Conservation (phyloP, 2,888 invertebrate species). For the Caenorhabditis angaria region DNA sequence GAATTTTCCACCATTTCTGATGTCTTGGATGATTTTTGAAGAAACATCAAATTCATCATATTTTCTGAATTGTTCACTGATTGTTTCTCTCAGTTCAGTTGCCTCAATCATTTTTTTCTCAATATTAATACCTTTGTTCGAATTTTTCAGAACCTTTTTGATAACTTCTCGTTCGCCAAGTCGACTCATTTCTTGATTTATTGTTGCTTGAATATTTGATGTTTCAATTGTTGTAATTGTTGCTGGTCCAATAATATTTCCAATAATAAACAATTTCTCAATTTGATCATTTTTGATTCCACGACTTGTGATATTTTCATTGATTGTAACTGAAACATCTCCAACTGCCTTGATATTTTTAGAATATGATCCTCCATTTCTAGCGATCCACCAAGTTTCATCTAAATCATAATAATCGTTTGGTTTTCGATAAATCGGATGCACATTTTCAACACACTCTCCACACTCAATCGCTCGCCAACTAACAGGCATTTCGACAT, state of each 20-base stretch:
- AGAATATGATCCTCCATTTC: slow-evolving; percentile 52
- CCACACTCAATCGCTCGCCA: slow-evolving; percentile 51
- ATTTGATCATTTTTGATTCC: slow-evolving; percentile 38
- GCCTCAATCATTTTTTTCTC: slow-evolving; percentile 39
- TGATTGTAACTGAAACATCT: slow-evolving; percentile 26
- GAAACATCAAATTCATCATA: slow-evolving; percentile 28
- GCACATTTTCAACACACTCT: slow-evolving; percentile 54
- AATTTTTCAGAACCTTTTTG: slow-evolving; percentile 28
- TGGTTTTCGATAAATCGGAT: slow-evolving; percentile 53
- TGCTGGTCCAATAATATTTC: slow-evolving; percentile 43
- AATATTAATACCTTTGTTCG: slow-evolving; percentile 49
- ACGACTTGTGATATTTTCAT: slow-evolving; percentile 35
- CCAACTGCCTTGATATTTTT: slow-evolving; percentile 53
- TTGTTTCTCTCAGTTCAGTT: slow-evolving; percentile 31
- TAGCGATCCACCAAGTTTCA: slow-evolving; percentile 42
- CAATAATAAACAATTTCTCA: slow-evolving; percentile 47
- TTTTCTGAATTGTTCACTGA: slow-evolving; percentile 37
- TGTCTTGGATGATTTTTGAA: slow-evolving; percentile 18
- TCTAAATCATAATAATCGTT: slow-evolving; percentile 54
- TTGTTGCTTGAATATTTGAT: slow-evolving; percentile 39
- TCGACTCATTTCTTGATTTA: slow-evolving; percentile 42
- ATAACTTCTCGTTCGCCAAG: slow-evolving; percentile 39
- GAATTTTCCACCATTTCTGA: slow-evolving; percentile 42
- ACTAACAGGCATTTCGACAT: slow-evolving; percentile 33
- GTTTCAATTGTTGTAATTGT: slow-evolving; percentile 52